Evolutionary conservation across 2,113 vertebrate genomes (phyloP), one percentile per base, ranked within the genome.

Genomic region (Polypterus bichir): DNA sequence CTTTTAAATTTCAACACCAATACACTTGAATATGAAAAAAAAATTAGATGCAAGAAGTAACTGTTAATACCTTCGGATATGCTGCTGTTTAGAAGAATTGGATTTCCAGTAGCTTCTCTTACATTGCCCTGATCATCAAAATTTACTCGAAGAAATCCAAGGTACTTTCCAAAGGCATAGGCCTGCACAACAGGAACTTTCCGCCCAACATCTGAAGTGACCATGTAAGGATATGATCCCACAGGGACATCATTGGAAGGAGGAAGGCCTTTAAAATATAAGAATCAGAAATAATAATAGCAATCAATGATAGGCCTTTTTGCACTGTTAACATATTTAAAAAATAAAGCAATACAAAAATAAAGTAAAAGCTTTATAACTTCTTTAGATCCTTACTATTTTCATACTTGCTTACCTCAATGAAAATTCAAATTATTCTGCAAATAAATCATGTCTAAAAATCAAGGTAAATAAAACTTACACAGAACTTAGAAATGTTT

Each of bases 161-260:
- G 83, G 47, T 98, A 98, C 66, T 97, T 98, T 59, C 94, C 94
- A 46, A 92, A 98, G 46, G 93, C 93, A 0, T 91, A 97, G 53
- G 93, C 93, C 76, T 97, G 93, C 7, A 97, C 92, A 0, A 98
- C 94, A 0, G 93, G 94, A 57, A 98, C 91, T 57, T 72, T 49
- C 2, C 70, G 85, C 0, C 90, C 86, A 0, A 91, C 82, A 0
- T 88, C 86, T 0, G 91, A 90, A 1, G 47, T 57, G 52, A 96
- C 90, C 74, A 91, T 76, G 71, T 89, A 83, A 0, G 94, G 94
- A 60, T 97, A 98, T 0, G 67, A 57, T 9, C 91, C 93, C 1
- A 48, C 90, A 0, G 89, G 89, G 46, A 70, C 4, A 45, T 98
- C 90, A 3, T 64, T 78, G 47, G 91, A 94, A 0, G 91, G 91